Evolutionary conservation across 2,888 invertebrate species (phyloP), one percentile per base, ranked within the genome.

Genomic region (Campoletis raptor): DNA sequence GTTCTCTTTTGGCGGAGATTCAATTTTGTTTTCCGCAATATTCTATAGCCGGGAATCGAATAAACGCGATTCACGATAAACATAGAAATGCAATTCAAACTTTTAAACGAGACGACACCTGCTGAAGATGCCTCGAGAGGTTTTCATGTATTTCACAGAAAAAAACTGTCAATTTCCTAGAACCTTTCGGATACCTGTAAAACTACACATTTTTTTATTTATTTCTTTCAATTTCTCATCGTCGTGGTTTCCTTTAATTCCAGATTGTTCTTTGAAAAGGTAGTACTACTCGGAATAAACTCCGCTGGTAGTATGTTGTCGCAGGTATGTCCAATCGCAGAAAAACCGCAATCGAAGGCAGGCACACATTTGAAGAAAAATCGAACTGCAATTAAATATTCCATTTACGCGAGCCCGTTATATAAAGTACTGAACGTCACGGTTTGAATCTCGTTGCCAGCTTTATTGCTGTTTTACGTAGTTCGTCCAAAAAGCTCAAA

Each of bases 341-440:
- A 37, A 83, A 73, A 81, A 30, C 21, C 54, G 72, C 80, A 76
- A 79, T 87, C 81, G 54, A 70, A 82, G 73, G 57, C 48, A 70
- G 82, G 81, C 45, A 77, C 45, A 73, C 83, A 79, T 66, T 74
- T 69, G 66, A 79, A 83, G 15, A 45, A 40, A 72, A 81, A 77
- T 83, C 80, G 66, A 86, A 72, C 48, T 42, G 85, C 73, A 85
- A 85, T 87, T 87, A 86, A 83, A 86, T 83, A 86, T 79, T 85
- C 79, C 66, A 87, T 86, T 87, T 85, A 57, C 74, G 15, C 48
- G 64, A 37, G 69, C n/a, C 80, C 54, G 67, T 30, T 74, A 48
- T 69, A 64, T 36, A 48, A 30, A 61, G 61, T 30, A 61, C 30
- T 61, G 48, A 40, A 79, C 70, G 70, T 48, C 57, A 73, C 73